Base-by-base conservation (phyloP, 2,113 vertebrate genomes). In the Perccottus glenii region DNA sequence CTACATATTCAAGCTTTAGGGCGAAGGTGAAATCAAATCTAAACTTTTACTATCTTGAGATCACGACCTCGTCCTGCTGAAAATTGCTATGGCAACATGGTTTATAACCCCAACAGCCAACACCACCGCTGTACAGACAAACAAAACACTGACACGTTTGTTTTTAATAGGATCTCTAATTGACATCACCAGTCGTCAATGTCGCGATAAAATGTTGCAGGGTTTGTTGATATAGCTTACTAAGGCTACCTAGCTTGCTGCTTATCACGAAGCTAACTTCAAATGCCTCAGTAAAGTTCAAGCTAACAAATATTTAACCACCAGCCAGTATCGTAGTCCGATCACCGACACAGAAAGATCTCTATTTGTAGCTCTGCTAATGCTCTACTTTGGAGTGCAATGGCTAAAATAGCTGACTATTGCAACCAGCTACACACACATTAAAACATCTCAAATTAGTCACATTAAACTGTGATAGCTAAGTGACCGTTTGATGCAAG, bases 11-110 rank as follows among this genome's bases (percentile, higher is more conserved):
- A 8, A 36, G 6, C 0, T 7, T 0, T 1, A 27, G 5, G 10
- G 6, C 44, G 49, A 55, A 11, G 38, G 33, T 14, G 14, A 11
- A 12, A 40, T 49, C 5, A 36, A 49, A 38, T 0, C 0, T 4
- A 5, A 6, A 45, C 1, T 64, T 72, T 75, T 40, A 38, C 33
- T 12, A 50, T 55, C 38, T 35, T 38, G 65, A 63, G 55, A 49
- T 36, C 48, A 19, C 67, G 66, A 80, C 73, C 73, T 40, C 58
- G 56, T 77, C 73, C 9, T 5, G 47, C 61, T 60, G 14, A 9
- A 60, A 75, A 81, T 86, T 53, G 52, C 78, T 80, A 86, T 88
- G 80, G 69, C 71, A 88, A 87, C 87, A 67, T 56, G 42, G 14
- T 40, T 40, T 14, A 9, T 70, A 60, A 60, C 64, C 50, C 32